Evolutionary conservation across 1,140 invertebrate genomes (phyloP), one percentile per base, ranked within the genome.

Genomic region (Caenorhabditis briggsae): DNA sequence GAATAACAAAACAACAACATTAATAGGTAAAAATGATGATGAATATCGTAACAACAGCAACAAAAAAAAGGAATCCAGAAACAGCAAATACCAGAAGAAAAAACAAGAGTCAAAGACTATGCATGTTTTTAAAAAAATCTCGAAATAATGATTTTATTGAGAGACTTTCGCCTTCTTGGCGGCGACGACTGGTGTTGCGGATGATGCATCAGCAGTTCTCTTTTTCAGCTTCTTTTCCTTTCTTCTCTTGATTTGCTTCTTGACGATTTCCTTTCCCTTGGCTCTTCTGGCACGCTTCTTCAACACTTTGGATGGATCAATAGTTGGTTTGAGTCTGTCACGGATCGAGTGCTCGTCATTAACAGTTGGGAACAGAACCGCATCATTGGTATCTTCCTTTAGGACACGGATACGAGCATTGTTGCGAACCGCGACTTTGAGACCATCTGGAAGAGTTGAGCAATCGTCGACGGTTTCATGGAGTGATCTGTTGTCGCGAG

Each of bases 361-460:
- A 0, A 87, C 83, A 48, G 88, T 88, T 25, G 88, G 88, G 82
- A 89, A 88, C 14, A 88, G 33, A 1, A 88, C 86, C 0, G 82
- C 50, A 11, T 84, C n/a, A 23, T 78, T 70, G 20, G 64, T 82
- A 7, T 87, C 50, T 55, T 88, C 88, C 18, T 84, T 65, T 18
- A 88, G 46, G 23, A 88, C 88, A 46, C 88, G 86, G 18, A 88
- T 58, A 9, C 83, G 86, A 9, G 88, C 86, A 33, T 88, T 88
- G 14, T 78, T 83, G n/a, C 86, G 82, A 12, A 88, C 58, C n/a
- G 61, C 82, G 25, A 87, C 46, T 53, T 84, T 84, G 6, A 87
- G 82, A 85, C 88, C 88, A 20, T 88, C 88, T 14, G 88, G 88
- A 41, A 88, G 88, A 18, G 88, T 88, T 33, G 48, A 82, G 41